phyloP scores from a whole-genome alignment of 2,888 invertebrate species.

The Callimorpha dominula region DNA sequence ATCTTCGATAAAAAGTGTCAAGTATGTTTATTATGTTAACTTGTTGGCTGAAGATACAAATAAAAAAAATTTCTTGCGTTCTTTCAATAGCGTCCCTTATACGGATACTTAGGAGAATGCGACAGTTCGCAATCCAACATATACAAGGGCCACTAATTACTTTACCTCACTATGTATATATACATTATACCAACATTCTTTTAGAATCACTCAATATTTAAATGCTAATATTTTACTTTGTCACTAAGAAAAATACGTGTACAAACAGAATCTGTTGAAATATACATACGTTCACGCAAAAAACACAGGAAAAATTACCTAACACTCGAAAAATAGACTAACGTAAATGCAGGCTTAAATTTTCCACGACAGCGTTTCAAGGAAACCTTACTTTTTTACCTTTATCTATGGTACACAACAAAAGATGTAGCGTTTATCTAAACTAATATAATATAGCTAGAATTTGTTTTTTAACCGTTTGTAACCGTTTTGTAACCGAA shows the following conservation, averaged over 20 bases:
- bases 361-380: slow-evolving; percentile 73
- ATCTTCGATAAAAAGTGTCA: no score
- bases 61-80: no score
- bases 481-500: no score
- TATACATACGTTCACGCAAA: slow-evolving; percentile 24
- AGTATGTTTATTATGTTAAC: no score
- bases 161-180: neutral
- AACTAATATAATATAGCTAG: neutral
- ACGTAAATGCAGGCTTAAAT: slow-evolving; percentile 78
- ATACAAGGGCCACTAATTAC: neutral
- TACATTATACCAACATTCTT: neutral
- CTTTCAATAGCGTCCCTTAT: no score
- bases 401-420: slow-evolving; percentile 45
- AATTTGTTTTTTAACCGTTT: no score
- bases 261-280: slow-evolving; percentile 35
- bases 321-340: slow-evolving; percentile 80
- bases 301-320: slow-evolving; percentile 63
- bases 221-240: neutral
- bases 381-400: slow-evolving; percentile 74
- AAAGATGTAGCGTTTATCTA: slow-evolving; percentile 18
- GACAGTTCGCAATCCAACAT: neutral
- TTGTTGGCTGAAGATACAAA: no score
- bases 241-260: slow-evolving; percentile 6
- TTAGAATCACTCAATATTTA: neutral
- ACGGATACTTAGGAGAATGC: neutral